These are phyloP conservation scores for Platerodrilus igneus DNA, from an alignment of 2,888 invertebrate species.

Conservation along the genomic window DNA sequence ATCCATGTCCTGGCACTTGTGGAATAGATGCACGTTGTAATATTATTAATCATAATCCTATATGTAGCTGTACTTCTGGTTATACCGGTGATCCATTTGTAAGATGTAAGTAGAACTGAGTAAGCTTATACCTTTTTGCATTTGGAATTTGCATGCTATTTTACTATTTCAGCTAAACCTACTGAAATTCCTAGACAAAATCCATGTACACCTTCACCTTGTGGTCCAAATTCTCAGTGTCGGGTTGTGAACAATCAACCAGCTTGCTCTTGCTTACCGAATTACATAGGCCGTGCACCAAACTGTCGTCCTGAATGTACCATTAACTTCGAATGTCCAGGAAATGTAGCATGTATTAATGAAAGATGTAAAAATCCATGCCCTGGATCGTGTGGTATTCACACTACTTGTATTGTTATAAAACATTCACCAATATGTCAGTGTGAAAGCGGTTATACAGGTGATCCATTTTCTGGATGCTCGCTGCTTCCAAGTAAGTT, in stretches of 20 bases:
- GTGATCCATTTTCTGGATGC: constrained; percentile 81
- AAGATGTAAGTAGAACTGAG: constrained; percentile 65
- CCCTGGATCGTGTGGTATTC: constrained; percentile 76
- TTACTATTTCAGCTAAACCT: constrained; percentile 51
- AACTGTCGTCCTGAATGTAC: constrained; percentile 84
- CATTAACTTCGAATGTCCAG: constrained; percentile 78
- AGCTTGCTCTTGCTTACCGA: constrained; percentile 73
- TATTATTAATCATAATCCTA: constrained; percentile 80
- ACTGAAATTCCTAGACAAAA: constrained; percentile 56
- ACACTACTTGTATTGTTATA: constrained; percentile 73
- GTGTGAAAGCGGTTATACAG: constrained; percentile 73
- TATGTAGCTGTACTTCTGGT: constrained; percentile 74
- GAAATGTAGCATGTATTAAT: constrained; percentile 76
- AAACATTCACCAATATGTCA: constrained; percentile 81
- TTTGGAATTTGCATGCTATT: constrained; percentile 27
- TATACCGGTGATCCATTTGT: constrained; percentile 78
- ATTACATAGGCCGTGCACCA: constrained; percentile 77
- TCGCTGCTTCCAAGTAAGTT: constrained; percentile 39
- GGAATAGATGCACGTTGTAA: constrained; percentile 76
- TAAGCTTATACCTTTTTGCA: no score
- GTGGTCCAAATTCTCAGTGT: constrained; percentile 81
- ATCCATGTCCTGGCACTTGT: constrained; percentile 81
- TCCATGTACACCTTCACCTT: constrained; percentile 78
- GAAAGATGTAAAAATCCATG: constrained; percentile 81
- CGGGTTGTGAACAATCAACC: constrained; percentile 69